Evolutionary conservation across 2,888 invertebrate genomes (phyloP), one percentile per base, ranked within the genome.

Genomic region (Oscheius sp.): DNA sequence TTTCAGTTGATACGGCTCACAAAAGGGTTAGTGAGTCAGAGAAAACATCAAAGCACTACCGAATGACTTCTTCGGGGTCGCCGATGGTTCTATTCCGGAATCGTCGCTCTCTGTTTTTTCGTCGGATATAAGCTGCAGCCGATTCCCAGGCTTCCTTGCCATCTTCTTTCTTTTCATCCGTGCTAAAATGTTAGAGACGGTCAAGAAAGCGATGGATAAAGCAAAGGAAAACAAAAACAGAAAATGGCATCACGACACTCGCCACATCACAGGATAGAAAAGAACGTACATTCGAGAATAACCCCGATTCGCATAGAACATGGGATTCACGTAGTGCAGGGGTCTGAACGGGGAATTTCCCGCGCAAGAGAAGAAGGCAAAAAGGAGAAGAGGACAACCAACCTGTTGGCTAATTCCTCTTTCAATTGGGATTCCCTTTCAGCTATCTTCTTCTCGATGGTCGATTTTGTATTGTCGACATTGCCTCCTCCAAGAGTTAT

Each of bases 21-120:
- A 35, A 35, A n/a, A 45, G 41, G 9, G n/a, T 23, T 25, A 5
- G 13, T 56, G 16, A 18, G 56, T 56, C 23, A 23, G 21, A 13
- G 27, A 64, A 16, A 16, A 49, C 64, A 49, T 18, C 13, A 64
- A 46, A 49, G 29, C 41, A 41, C 23, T 73, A 79, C 81, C 79
- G 79, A 74, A 77, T 69, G 2, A 80, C 77, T 61, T 86, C 85
- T 35, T 86, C 86, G 7, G 87, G 79, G 12, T 80, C 78, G 13
- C 83, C 87, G 52, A 87, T 87, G 13, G 87, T 87, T 41, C 80
- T 73, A 75, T 87, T 87, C 29, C 87, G 71, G 41, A 78, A 71
- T 7, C 87, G 76, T 46, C 87, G 73, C 61, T 87, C 87, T 16
- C 86, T 81, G 61, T 86, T 87, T 61, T 87, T 87, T 21, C 87